Conservation (phyloP, 23 tunicate species). For the Halocynthia roretzi region DNA sequence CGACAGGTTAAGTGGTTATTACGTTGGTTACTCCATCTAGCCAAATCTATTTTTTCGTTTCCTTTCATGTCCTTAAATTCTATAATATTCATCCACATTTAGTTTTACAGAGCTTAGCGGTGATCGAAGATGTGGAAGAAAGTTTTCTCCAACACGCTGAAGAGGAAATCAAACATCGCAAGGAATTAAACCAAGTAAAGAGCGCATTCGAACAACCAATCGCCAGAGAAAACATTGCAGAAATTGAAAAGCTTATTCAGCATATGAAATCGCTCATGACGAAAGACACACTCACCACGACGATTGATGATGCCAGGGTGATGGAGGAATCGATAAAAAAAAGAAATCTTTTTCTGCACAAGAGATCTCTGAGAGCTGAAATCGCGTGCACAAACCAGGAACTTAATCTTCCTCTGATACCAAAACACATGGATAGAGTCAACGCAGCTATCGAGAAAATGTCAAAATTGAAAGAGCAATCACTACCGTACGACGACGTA, state of each 20-base stretch:
- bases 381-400: not conserved
- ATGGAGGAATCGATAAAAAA: not conserved
- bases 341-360: not conserved
- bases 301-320: not conserved
- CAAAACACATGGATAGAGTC: not conserved
- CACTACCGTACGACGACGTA: not conserved
- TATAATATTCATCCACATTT: too few relatives aligned
- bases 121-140: conserved; percentile 13
- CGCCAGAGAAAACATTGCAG: not conserved
- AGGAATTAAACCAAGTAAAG: conserved; percentile 1
- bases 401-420: not conserved
- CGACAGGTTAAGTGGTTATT: too few relatives aligned
- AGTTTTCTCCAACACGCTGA: conserved; percentile 1
- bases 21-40: too few relatives aligned
- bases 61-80: too few relatives aligned
- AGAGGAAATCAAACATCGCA: conserved; percentile 9
- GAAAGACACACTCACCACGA: not conserved
- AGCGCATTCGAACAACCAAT: not conserved
- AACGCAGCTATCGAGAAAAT: not conserved
- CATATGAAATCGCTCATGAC: not conserved
- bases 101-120: too few relatives aligned
- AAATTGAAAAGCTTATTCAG: not conserved
- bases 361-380: conserved; percentile 16
- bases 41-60: too few relatives aligned
- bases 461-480: not conserved